phyloP scores from a whole-genome alignment of 2,888 invertebrate species.

The Dysmachus trigonus region DNA sequence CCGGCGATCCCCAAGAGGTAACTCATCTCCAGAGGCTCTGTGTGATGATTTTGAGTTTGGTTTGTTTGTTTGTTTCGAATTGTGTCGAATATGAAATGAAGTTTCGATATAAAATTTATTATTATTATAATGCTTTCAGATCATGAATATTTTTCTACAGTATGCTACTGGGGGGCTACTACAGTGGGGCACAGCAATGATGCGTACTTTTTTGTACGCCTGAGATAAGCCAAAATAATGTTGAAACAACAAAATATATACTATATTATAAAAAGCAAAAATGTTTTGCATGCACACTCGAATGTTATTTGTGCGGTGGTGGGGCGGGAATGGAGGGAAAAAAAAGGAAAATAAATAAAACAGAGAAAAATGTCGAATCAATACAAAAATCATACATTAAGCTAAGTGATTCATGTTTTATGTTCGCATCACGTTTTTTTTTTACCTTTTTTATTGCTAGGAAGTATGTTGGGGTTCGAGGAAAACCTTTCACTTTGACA shows the following conservation, averaged over 20 bases:
- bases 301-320: background rate
- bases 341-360: background rate
- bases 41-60: conserved; percentile 50
- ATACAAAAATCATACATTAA: background rate
- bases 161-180: background rate
- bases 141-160: background rate
- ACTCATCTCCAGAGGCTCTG: conserved; percentile 72
- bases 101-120: conserved; percentile 15
- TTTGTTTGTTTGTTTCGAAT: conserved; percentile 5
- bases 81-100: conserved; percentile 20
- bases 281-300: background rate
- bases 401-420: background rate
- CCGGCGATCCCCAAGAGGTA: conserved; percentile 69
- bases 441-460: background rate
- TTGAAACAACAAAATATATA: background rate
- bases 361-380: background rate
- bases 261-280: background rate
- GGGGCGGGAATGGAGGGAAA: background rate
- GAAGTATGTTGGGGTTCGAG: background rate
- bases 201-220: background rate
- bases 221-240: background rate
- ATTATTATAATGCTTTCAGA: conserved; percentile 9
- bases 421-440: background rate
- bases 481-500: background rate
- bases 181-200: background rate